Evolutionary conservation across 2,113 vertebrate genomes (phyloP).

Genomic region (Nibea albiflora): DNA sequence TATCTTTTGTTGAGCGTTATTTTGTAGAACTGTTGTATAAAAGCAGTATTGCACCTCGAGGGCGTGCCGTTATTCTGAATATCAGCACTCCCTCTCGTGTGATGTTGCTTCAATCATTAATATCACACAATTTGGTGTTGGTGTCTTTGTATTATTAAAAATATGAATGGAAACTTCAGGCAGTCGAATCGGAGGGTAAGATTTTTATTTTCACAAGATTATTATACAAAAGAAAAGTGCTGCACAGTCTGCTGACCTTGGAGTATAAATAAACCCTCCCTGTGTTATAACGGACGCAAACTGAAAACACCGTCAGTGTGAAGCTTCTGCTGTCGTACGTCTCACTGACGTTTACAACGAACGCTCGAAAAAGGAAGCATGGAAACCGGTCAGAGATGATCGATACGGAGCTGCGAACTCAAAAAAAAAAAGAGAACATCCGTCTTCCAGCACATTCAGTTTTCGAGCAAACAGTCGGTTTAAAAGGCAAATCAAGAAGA

Average conservation of each 20-base stretch:
- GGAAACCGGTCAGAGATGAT: slow-evolving; percentile 1
- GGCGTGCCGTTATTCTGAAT: too few species aligned
- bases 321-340: slow-evolving; percentile 1
- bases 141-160: too few species aligned
- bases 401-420: not conserved
- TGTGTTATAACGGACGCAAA: slow-evolving; percentile 26
- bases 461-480: not conserved
- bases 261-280: slow-evolving; percentile 65
- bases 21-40: too few species aligned
- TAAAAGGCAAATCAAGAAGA: slow-evolving; percentile 2
- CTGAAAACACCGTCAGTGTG: not conserved
- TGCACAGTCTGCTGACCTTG: slow-evolving; percentile 30
- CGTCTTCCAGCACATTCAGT: not conserved
- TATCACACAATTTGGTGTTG: too few species aligned
- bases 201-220: slow-evolving; percentile 75
- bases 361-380: not conserved
- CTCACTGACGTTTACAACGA: not conserved
- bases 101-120: too few species aligned
- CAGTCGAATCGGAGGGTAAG: slow-evolving; percentile 33
- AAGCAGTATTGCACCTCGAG: too few species aligned
- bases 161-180: too few species aligned
- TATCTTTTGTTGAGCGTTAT: too few species aligned
- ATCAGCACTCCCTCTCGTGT: too few species aligned
- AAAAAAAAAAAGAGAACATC: not conserved
- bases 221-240: slow-evolving; percentile 77